Evolutionary conservation across 2,888 invertebrate genomes (phyloP).

Genomic region (Cataglyphis cursor): DNA sequence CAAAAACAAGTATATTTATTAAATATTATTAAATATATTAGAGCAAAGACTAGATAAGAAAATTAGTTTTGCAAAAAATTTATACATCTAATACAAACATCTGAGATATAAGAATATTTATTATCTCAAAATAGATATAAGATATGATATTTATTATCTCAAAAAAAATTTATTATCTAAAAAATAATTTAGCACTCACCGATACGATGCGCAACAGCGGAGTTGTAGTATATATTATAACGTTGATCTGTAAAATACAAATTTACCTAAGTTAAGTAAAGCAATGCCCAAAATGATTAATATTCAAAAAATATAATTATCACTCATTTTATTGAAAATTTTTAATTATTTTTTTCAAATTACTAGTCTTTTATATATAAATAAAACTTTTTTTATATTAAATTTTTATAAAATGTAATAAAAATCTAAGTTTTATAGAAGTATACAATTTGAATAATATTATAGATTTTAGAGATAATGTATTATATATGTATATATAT

Average conservation of each 20-base stretch:
- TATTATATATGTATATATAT: background rate
- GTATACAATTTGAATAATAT: background rate
- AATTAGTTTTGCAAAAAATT: background rate
- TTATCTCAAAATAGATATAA: background rate
- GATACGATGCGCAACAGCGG: background rate
- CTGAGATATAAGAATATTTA: background rate
- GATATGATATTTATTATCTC: background rate
- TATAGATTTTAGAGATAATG: background rate
- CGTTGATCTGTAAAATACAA: background rate
- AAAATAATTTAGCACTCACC: background rate
- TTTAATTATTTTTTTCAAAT: background rate
- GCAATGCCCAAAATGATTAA: background rate
- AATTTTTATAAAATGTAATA: background rate
- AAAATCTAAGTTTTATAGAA: background rate
- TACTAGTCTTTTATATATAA: no score
- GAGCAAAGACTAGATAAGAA: background rate
- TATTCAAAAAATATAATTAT: background rate
- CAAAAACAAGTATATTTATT: background rate
- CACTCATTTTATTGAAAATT: background rate
- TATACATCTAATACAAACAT: background rate
- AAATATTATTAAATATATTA: background rate
- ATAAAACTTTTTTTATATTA: background rate
- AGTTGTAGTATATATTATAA: background rate
- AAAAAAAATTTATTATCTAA: background rate
- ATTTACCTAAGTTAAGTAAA: background rate